Evolutionary conservation across 1,140 invertebrate genomes (phyloP).

Genomic region (Eumaeus atala): DNA sequence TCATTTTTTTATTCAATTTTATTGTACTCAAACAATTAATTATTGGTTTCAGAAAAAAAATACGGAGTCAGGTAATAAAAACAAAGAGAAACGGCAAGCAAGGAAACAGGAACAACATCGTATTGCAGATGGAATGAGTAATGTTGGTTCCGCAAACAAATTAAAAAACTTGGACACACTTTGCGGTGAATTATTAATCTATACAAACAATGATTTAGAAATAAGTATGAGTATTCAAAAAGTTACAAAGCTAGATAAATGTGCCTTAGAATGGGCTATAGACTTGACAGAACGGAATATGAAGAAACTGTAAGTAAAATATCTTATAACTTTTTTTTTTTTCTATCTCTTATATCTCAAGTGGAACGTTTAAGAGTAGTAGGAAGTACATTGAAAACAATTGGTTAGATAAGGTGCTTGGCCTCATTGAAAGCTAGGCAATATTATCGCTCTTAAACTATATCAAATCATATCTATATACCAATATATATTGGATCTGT

Average conservation of each 20-base stretch:
- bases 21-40: no score
- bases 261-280: constrained; percentile 71
- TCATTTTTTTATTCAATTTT: no score
- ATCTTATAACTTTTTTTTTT: neutral
- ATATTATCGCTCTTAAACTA: no score
- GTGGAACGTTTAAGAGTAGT: no score
- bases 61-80: constrained; percentile 40
- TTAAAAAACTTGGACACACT: constrained; percentile 43
- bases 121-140: constrained; percentile 62
- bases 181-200: constrained; percentile 54
- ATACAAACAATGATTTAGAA: constrained; percentile 45
- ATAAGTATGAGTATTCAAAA: constrained; percentile 60
- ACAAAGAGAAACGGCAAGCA: constrained; percentile 61
- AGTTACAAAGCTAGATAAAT: constrained; percentile 52
- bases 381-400: no score
- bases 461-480: no score
- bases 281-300: constrained; percentile 78
- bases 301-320: constrained; percentile 74
- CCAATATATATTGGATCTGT: no score
- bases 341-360: no score
- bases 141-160: constrained; percentile 57
- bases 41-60: constrained; percentile 53
- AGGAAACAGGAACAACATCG: constrained; percentile 57
- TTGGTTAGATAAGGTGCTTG: no score
- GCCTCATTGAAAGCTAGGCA: no score